Conservation (phyloP, 1,140 invertebrate species). For the Diorhabda carinulata region DNA sequence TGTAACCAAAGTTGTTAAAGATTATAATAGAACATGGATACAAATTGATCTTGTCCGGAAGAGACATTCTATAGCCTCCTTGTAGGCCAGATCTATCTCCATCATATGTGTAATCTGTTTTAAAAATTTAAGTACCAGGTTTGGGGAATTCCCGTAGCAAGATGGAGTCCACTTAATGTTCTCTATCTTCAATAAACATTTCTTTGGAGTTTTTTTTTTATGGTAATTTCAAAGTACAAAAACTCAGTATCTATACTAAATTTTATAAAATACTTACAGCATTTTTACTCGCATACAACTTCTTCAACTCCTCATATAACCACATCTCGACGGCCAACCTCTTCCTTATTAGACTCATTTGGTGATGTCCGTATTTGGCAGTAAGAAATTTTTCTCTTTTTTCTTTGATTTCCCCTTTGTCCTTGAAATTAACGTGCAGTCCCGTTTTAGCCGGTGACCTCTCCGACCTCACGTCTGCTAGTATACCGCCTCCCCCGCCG, state of each 20-base stretch:
- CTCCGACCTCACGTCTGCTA: conserved; percentile 53
- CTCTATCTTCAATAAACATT: no score
- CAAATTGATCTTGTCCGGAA: no score
- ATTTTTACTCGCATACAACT: conserved; percentile 66
- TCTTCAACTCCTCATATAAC: conserved; percentile 92
- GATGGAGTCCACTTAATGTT: no score
- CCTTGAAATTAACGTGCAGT: conserved; percentile 83
- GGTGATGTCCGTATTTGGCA: conserved; percentile 93
- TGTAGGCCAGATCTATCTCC: no score
- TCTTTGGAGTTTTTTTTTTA: no score
- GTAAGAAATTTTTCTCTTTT: conserved; percentile 90
- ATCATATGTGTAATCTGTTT: no score
- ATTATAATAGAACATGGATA: no score
- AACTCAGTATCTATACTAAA: background rate
- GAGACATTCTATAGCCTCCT: no score
- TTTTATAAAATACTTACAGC: conserved; percentile 19
- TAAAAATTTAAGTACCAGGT: no score
- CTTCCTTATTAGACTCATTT: conserved; percentile 95
- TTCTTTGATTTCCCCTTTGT: conserved; percentile 79
- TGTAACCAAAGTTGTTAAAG: no score
- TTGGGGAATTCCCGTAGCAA: no score
- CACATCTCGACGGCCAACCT: conserved; percentile 94
- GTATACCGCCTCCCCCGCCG: conserved; percentile 42
- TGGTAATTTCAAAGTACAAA: background rate
- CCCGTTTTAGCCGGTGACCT: conserved; percentile 72